Conservation (phyloP, 1,140 invertebrate genomes). For the Chlorops oryzae region DNA sequence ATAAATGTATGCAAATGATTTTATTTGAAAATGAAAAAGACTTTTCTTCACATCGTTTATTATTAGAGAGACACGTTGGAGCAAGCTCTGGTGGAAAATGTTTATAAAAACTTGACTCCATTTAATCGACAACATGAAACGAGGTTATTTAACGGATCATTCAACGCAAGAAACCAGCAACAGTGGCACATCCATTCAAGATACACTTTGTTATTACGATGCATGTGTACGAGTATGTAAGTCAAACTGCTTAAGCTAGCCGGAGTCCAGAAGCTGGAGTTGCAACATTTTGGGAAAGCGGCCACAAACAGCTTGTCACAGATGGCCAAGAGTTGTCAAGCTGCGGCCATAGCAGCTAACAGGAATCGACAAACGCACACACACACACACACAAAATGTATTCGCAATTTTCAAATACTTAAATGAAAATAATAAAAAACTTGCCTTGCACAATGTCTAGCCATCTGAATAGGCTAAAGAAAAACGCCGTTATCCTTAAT, state of each 20-base stretch:
- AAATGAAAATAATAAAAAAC: background rate
- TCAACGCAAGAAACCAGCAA: constrained; percentile 10
- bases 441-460: constrained; percentile 5
- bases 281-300: background rate
- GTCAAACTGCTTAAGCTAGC: no score
- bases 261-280: background rate
- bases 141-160: constrained; percentile 45
- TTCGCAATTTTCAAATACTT: background rate
- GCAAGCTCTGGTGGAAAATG: no score
- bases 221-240: no score
- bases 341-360: background rate
- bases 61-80: no score
- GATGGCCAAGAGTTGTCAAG: background rate
- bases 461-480: no score
- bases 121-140: constrained; percentile 22
- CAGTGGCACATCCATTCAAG: constrained; percentile 9
- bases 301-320: background rate
- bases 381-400: background rate
- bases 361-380: background rate
- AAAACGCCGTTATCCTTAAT: no score
- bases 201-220: no score
- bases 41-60: no score
- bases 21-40: constrained; percentile 20
- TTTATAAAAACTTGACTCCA: no score
- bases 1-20: no score